Percentiles rank a stretch among this genome's conserved stretches.
These are phyloP conservation scores for Heliconius himera DNA, from an alignment of 1,140 invertebrate species.

Conservation along the genomic window DNA sequence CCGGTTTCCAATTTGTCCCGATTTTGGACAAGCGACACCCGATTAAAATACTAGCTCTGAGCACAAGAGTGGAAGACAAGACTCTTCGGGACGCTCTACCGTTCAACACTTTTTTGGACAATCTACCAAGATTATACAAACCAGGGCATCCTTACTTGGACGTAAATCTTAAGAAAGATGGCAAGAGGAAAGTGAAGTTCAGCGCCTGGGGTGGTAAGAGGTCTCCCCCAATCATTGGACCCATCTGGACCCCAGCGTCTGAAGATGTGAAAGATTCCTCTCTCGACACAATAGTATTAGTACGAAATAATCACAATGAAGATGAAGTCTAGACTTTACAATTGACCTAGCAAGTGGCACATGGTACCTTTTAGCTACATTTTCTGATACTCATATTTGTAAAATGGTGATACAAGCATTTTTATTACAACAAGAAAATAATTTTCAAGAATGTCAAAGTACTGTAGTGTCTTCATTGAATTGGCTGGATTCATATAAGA, in stretches of 20 bases:
- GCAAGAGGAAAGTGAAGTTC: conserved; percentile 74
- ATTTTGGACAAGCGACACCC: conserved; percentile 63
- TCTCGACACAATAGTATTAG: conserved; percentile 61
- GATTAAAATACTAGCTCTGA: conserved; percentile 61
- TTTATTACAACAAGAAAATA: conserved; percentile 11
- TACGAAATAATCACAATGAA: conserved; percentile 49
- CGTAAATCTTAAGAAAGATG: conserved; percentile 69
- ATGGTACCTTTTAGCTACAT: conserved; percentile 15
- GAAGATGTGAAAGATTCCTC: conserved; percentile 59
- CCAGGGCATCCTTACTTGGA: conserved; percentile 67
- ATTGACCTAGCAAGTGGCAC: conserved; percentile 33
- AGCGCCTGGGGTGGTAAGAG: conserved; percentile 73
- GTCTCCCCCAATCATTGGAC: conserved; percentile 72
- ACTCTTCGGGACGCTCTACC: conserved; percentile 61
- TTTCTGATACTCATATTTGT: conserved; percentile 25
- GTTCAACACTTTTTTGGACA: conserved; percentile 61
- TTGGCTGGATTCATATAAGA: conserved; percentile 63
- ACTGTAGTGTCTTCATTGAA: conserved; percentile 51
- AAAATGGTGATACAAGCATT: conserved; percentile 24
- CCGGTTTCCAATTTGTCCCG: conserved; percentile 61
- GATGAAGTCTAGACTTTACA: conserved; percentile 54
- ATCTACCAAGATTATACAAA: conserved; percentile 61
- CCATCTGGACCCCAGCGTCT: conserved; percentile 69
- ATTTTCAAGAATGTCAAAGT: neutral
- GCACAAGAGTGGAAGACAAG: conserved; percentile 53